A percentile compares a stretch with the other conserved stretches of the same genome.
Evolutionary conservation across 2,888 invertebrate genomes (phyloP).

Genomic region (Agrotis ipsilon): DNA sequence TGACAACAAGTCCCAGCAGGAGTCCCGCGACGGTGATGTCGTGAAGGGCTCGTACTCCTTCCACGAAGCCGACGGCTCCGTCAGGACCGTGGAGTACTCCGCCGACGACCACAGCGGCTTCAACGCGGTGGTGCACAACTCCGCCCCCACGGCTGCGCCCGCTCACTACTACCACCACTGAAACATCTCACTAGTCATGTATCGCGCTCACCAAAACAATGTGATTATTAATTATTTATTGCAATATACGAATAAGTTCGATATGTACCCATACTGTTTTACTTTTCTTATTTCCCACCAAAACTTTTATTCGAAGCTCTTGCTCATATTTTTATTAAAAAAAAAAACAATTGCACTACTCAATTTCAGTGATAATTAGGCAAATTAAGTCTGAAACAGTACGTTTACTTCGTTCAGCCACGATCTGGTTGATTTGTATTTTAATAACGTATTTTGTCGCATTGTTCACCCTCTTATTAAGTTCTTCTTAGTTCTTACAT

Average conservation of each 20-base stretch:
- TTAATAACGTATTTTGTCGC: too few species aligned
- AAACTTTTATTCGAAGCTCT: neutral
- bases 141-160: constrained; percentile 71
- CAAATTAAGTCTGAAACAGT: too few species aligned
- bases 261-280: neutral
- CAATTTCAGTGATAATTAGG: too few species aligned
- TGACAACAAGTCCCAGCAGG: constrained; percentile 91
- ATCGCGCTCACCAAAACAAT: constrained; percentile 44
- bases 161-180: constrained; percentile 74
- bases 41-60: constrained; percentile 90
- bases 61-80: constrained; percentile 90
- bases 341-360: too few species aligned
- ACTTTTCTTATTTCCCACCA: neutral
- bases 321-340: too few species aligned
- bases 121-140: constrained; percentile 83
- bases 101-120: constrained; percentile 90
- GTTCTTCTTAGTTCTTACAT: too few species aligned
- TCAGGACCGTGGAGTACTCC: constrained; percentile 90
- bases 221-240: constrained; percentile 57
- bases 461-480: too few species aligned
- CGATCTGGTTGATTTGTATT: too few species aligned
- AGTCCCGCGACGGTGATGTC: constrained; percentile 89
- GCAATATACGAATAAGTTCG: constrained; percentile 59
- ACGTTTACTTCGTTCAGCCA: too few species aligned
- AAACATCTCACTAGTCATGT: constrained; percentile 34